Evolutionary conservation across 2,888 invertebrate genomes (phyloP).

Genomic region (Aproaerema taeniolella): DNA sequence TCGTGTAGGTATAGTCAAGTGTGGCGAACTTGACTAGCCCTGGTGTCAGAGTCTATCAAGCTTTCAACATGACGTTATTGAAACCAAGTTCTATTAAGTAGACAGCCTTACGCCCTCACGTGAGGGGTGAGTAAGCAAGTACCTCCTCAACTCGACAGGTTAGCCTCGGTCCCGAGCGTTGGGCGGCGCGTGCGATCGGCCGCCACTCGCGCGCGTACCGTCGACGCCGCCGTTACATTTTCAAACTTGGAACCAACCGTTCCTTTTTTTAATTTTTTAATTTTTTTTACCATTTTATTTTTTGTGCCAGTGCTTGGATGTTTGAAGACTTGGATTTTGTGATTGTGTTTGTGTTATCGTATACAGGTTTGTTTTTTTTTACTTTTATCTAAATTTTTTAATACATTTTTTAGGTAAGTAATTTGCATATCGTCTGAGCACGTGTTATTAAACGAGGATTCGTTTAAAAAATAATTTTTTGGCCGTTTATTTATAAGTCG

Average conservation of each 20-base stretch:
- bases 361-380: constrained; percentile 42
- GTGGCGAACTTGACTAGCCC: too few relatives aligned
- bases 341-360: constrained; percentile 44
- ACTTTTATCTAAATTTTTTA: constrained; percentile 15
- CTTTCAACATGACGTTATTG: too few relatives aligned
- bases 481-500: too few relatives aligned
- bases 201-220: constrained; percentile 72
- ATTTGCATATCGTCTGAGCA: too few relatives aligned
- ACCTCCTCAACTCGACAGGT: constrained; percentile 50
- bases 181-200: constrained; percentile 56
- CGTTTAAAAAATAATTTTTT: too few relatives aligned
- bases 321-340: constrained; percentile 72
- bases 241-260: constrained; percentile 50
- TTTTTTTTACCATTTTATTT: constrained; percentile 24
- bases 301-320: constrained; percentile 57
- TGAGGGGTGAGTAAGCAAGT: not conserved
- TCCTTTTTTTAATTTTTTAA: constrained; percentile 37
- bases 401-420: not conserved
- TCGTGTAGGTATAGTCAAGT: too few relatives aligned
- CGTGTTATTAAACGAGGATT: too few relatives aligned
- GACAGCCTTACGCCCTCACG: not conserved
- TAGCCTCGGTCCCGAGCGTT: constrained; percentile 42
- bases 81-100: too few relatives aligned
- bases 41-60: too few relatives aligned
- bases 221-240: constrained; percentile 59